These are phyloP conservation scores for Zootoca vivipara DNA, from an alignment of 2,113 vertebrate species.

Conservation along the genomic window DNA sequence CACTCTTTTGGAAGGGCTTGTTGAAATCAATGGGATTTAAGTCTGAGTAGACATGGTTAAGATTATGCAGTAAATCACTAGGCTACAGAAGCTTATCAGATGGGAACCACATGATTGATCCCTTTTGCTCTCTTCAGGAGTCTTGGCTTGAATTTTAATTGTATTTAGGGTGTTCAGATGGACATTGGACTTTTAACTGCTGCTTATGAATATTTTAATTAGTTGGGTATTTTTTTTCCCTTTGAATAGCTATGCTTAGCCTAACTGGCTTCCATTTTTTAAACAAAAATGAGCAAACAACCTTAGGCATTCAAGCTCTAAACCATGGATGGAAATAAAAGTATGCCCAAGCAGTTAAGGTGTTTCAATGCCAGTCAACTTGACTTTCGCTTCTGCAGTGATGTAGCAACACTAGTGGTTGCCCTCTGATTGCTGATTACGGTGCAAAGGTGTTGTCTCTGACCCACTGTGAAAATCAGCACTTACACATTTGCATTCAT, in stretches of 20 bases:
- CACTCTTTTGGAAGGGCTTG: too few relatives aligned
- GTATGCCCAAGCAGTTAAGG: accelerated
- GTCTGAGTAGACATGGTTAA: too few relatives aligned
- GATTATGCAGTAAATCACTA: background rate
- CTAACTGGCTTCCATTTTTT: background rate
- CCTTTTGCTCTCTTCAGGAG: background rate
- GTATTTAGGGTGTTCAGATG: background rate
- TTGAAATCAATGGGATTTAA: too few relatives aligned
- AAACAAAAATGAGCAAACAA: accelerated
- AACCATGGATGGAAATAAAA: background rate
- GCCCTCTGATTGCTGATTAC: background rate
- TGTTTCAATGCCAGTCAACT: background rate
- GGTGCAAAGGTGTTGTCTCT: accelerated
- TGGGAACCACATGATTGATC: background rate
- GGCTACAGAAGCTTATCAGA: background rate
- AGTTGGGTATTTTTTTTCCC: background rate
- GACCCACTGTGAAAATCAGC: background rate
- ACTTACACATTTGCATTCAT: background rate
- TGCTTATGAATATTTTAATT: too few relatives aligned
- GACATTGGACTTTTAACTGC: too few relatives aligned
- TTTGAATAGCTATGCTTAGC: background rate
- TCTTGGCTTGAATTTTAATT: background rate
- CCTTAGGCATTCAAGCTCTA: background rate
- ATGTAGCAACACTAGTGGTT: background rate
- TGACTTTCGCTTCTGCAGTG: background rate